Percentiles rank a stretch among this genome's conserved stretches.
These are phyloP conservation scores for Volucella inflata DNA, from an alignment of 2,888 invertebrate species.

Conservation along the genomic window DNA sequence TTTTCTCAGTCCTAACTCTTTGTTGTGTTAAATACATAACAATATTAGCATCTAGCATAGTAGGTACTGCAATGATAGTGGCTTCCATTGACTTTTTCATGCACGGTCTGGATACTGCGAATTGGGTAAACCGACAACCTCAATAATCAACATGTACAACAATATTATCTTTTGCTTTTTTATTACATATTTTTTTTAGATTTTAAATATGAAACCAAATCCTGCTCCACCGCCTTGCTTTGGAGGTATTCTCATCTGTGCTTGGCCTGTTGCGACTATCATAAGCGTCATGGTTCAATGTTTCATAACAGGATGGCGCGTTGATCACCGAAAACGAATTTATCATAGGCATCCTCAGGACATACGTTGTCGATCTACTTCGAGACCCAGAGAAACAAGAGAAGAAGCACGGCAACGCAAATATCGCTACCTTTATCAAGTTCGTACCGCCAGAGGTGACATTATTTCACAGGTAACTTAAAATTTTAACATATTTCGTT, in stretches of 20 bases:
- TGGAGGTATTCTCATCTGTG: slow-evolving; percentile 82
- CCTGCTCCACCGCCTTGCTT: slow-evolving; percentile 83
- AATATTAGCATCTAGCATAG: slow-evolving; percentile 83
- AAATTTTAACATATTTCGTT: not conserved
- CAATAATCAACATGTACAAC: not conserved
- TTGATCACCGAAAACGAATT: slow-evolving; percentile 83
- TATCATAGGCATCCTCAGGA: slow-evolving; percentile 80
- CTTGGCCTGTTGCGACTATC: slow-evolving; percentile 83
- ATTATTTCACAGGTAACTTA: slow-evolving; percentile 91
- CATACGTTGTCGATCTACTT: slow-evolving; percentile 79
- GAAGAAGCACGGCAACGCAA: slow-evolving; percentile 93
- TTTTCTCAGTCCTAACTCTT: slow-evolving; percentile 83
- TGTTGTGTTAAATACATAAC: slow-evolving; percentile 83
- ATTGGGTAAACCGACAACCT: slow-evolving; percentile 80
- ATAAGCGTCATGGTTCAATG: slow-evolving; percentile 83
- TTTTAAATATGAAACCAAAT: slow-evolving; percentile 83
- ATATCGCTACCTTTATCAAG: slow-evolving; percentile 94
- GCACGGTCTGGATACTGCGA: slow-evolving; percentile 82
- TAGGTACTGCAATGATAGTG: slow-evolving; percentile 83
- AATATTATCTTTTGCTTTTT: not conserved
- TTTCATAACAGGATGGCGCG: slow-evolving; percentile 84
- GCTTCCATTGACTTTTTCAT: slow-evolving; percentile 83
- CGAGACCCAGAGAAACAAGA: slow-evolving; percentile 89
- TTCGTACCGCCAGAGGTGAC: slow-evolving; percentile 94
- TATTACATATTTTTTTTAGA: slow-evolving; percentile 75